These are phyloP conservation scores for Bothrops jararaca DNA, from an alignment of 2,113 vertebrate genomes.

Conservation along the genomic window DNA sequence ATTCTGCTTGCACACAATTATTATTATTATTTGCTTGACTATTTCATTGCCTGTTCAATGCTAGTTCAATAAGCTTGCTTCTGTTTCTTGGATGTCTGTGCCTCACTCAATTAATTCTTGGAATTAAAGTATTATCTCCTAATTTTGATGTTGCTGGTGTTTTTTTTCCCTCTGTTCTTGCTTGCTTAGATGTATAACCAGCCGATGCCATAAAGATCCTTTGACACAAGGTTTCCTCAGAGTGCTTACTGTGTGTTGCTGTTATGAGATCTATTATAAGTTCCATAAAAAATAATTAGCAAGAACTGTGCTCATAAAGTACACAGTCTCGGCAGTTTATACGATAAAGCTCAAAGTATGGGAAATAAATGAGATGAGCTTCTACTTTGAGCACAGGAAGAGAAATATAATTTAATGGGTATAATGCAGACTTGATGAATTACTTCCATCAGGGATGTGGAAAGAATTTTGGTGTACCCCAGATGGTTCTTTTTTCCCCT, in stretches of 20 bases:
- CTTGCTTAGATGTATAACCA: not conserved
- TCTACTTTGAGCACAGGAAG: not conserved
- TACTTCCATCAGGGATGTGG: not conserved
- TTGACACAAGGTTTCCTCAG: not conserved
- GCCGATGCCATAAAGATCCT: not conserved
- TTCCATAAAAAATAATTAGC: not conserved
- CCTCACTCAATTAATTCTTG: not conserved
- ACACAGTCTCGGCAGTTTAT: not conserved
- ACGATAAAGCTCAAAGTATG: not conserved
- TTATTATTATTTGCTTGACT: not conserved
- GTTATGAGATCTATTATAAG: not conserved
- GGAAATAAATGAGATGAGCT: not conserved
- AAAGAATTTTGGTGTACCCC: not conserved
- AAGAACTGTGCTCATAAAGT: not conserved
- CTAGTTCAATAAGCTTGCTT: not conserved
- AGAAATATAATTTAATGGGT: not conserved
- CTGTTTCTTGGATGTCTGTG: not conserved
- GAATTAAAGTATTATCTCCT: not conserved
- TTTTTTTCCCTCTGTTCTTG: rapidly evolving
- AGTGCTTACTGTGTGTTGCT: not conserved
- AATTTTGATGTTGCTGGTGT: not conserved
- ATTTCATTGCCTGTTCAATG: not conserved
- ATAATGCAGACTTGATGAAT: not conserved
- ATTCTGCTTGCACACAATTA: no score
- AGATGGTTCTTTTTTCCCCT: not conserved